Evolutionary conservation across 2,888 invertebrate species (phyloP).

Genomic region (Thyatira batis): DNA sequence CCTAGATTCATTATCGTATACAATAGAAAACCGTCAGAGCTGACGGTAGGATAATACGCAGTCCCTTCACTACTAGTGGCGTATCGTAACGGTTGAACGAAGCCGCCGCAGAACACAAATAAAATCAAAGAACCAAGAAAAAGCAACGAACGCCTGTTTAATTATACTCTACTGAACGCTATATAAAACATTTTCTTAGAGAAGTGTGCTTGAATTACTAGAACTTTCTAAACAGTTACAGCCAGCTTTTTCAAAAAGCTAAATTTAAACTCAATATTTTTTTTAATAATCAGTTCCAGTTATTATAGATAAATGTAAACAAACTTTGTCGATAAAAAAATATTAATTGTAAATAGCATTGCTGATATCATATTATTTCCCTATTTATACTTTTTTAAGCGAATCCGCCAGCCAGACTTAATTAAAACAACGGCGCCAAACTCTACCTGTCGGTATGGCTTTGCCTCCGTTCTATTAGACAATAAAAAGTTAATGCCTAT

Average conservation of each 20-base stretch:
- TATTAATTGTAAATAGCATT: too few species aligned
- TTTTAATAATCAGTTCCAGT: too few species aligned
- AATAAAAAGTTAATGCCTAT: slow-evolving; percentile 78
- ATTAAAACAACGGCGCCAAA: slow-evolving; percentile 77
- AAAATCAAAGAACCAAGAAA: slow-evolving; percentile 40
- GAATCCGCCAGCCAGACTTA: slow-evolving; percentile 69
- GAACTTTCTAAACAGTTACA: background rate
- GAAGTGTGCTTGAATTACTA: background rate
- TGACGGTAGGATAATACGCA: slow-evolving; percentile 2
- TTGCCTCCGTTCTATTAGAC: slow-evolving; percentile 76
- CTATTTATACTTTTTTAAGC: slow-evolving; percentile 48
- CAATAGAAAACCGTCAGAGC: background rate
- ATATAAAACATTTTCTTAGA: background rate
- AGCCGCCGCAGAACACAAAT: slow-evolving; percentile 37
- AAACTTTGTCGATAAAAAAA: too few species aligned
- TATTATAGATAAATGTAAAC: background rate
- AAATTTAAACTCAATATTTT: too few species aligned
- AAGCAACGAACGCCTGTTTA: slow-evolving; percentile 40
- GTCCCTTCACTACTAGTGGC: slow-evolving; percentile 7
- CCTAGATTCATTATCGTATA: background rate
- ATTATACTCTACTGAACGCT: slow-evolving; percentile 34
- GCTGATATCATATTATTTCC: slow-evolving; percentile 9
- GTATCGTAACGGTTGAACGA: slow-evolving; percentile 50
- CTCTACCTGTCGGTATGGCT: slow-evolving; percentile 75
- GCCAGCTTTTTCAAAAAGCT: background rate